These are phyloP conservation scores for Globia sparganii DNA, from an alignment of 2,888 invertebrate species.

Conservation along the genomic window DNA sequence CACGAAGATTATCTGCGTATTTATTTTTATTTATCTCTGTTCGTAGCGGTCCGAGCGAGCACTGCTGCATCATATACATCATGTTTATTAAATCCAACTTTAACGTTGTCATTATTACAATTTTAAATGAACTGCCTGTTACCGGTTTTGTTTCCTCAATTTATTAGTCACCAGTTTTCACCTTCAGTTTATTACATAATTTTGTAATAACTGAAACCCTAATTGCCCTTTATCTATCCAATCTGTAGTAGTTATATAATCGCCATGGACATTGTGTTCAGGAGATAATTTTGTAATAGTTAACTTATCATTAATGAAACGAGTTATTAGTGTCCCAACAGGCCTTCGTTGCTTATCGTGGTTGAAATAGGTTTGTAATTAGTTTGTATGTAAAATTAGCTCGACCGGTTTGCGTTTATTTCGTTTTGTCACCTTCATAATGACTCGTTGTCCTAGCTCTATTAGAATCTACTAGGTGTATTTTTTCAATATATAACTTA, in stretches of 20 bases:
- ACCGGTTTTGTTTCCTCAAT: conserved; percentile 45
- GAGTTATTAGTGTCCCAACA: conserved; percentile 55
- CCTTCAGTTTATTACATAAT: conserved; percentile 16
- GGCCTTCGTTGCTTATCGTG: conserved; percentile 61
- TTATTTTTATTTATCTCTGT: conserved; percentile 83
- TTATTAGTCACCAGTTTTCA: conserved; percentile 25
- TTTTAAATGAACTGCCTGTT: conserved; percentile 34
- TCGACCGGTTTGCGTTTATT: conserved; percentile 61
- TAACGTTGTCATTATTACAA: conserved; percentile 25
- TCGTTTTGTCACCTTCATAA: conserved; percentile 36
- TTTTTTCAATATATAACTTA: conserved; percentile 20
- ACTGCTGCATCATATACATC: conserved; percentile 31
- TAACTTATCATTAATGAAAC: conserved; percentile 52
- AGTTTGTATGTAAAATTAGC: conserved; percentile 67
- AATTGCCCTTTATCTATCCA: conserved; percentile 13
- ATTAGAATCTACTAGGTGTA: conserved; percentile 1
- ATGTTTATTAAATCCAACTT: conserved; percentile 65
- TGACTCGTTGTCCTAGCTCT: conserved; percentile 11
- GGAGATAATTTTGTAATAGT: conserved; percentile 42
- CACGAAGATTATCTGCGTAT: conserved; percentile 85
- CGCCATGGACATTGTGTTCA: conserved; percentile 13
- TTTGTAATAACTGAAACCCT: conserved; percentile 7
- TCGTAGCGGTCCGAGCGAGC: conserved; percentile 65
- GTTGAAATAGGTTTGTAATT: conserved; percentile 69
- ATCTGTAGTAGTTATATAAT: conserved; percentile 27